These are phyloP conservation scores for Ranitomeya variabilis DNA, from an alignment of 2,113 vertebrate species.

Conservation along the genomic window DNA sequence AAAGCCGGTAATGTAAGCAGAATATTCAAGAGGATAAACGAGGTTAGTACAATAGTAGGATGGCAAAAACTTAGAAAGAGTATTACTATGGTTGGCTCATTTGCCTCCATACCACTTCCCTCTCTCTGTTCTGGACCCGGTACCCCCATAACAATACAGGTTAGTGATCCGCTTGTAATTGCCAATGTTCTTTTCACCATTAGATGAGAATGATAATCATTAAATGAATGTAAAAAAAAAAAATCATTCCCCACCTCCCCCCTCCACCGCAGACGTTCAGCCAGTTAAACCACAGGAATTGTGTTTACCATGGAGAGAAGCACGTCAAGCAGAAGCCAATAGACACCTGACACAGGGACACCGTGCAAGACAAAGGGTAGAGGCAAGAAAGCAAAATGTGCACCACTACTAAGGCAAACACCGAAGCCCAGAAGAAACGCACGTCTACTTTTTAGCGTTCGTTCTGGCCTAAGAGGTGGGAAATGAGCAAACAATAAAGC, in stretches of 20 bases:
- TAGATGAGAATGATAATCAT: constrained; percentile 70
- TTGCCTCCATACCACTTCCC: neutral
- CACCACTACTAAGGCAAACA: constrained; percentile 56
- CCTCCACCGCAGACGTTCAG: constrained; percentile 61
- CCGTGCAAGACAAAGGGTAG: constrained; percentile 49
- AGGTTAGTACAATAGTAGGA: no score
- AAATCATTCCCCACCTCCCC: neutral
- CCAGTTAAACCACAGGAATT: constrained; percentile 47
- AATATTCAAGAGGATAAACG: neutral
- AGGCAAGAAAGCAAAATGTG: constrained; percentile 68
- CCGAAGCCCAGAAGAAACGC: neutral
- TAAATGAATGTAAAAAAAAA: constrained; percentile 62
- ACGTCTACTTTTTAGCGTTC: neutral
- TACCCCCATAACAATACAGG: constrained; percentile 54
- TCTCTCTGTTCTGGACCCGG: neutral
- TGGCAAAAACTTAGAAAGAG: no score
- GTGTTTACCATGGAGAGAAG: constrained; percentile 57
- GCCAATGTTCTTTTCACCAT: constrained; percentile 82
- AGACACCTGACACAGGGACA: constrained; percentile 52
- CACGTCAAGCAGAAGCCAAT: constrained; percentile 61
- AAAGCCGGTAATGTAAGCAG: neutral
- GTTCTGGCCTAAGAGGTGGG: neutral
- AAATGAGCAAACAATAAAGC: constrained; percentile 54
- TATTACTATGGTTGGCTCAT: neutral
- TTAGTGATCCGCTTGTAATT: constrained; percentile 65